Conservation (phyloP, 2,113 vertebrate genomes). For the Ovis aries region DNA sequence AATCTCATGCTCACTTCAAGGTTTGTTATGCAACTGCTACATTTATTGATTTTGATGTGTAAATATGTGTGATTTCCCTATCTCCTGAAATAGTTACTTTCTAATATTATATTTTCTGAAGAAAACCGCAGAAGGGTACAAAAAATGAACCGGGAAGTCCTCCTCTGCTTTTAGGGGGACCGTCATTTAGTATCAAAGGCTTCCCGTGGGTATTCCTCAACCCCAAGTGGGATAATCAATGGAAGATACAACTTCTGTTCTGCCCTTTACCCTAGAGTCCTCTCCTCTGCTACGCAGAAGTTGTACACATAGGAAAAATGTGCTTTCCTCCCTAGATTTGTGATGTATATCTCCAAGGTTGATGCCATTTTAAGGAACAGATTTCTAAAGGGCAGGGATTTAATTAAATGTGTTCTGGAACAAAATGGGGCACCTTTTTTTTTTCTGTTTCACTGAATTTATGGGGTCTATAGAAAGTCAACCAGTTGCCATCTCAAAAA, state of each 20-base stretch:
- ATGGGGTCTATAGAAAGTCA: not conserved
- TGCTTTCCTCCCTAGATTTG: too few species aligned
- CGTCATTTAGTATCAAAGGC: not conserved
- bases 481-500: not conserved
- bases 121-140: not conserved
- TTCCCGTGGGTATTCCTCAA: not conserved
- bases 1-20: fast-evolving
- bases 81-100: not conserved
- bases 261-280: too few species aligned
- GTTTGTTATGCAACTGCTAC: not conserved
- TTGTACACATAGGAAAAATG: not conserved
- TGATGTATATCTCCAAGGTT: not conserved
- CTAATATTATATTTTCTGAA: not conserved
- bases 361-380: not conserved
- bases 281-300: not conserved
- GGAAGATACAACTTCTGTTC: not conserved
- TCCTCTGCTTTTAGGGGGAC: not conserved
- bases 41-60: not conserved
- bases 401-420: not conserved
- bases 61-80: not conserved
- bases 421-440: not conserved
- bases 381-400: not conserved
- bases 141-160: not conserved
- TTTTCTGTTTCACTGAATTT: not conserved
- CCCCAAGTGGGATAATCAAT: not conserved